Base-by-base conservation (phyloP, 2,797 vertebrate genomes). In the Coracias cyanogaster region DNA sequence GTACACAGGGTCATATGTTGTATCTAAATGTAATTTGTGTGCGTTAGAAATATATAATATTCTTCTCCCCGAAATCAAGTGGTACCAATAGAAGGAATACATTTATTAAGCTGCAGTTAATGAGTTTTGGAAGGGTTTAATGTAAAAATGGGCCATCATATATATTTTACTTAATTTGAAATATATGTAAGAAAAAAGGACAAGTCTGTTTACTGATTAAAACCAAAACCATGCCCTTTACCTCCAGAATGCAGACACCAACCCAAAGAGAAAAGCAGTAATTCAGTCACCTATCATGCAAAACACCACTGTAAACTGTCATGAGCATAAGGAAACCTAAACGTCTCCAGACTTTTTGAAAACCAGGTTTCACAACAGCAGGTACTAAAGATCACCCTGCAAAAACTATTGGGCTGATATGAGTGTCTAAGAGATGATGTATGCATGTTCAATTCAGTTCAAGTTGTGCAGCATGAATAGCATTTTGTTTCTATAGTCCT, bases 41-140 rank as follows among this genome's bases (percentile, higher is more conserved):
- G 79, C 73, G 72, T 89, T 67, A 88, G 91, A 94, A 81, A 69
- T 39, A 28, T 39, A 10, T 7, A 84, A 78, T n/a, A 67, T 73
- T 95, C 81, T 84, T 31, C 22, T 37, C 51, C 35, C 37, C 85
- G 81, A 96, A 94, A 92, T 37, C 33, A 82, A 92, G 58, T 57
- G 74, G 26, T 70, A 57, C 15, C 31, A 29, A 39, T 51, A 37
- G 48, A 9, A 57, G 7, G 22, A 86, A 91, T 93, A 48, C 52
- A 41, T 61, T 84, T 89, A 90, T 67, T 96, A 57, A 83, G 28
- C 60, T 80, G 54, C 19, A 91, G 48, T 74, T 87, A 93, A 92
- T 91, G 67, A 64, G 74, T 89, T 95, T 85, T 96, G 74, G 28
- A 89, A 94, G 33, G 80, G 58, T 73, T 86, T 91, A 87, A 89